Percentiles rank a stretch among this genome's conserved stretches.
Evolutionary conservation across 2,888 invertebrate genomes (phyloP).

Genomic region (Himalopsyche anomala): DNA sequence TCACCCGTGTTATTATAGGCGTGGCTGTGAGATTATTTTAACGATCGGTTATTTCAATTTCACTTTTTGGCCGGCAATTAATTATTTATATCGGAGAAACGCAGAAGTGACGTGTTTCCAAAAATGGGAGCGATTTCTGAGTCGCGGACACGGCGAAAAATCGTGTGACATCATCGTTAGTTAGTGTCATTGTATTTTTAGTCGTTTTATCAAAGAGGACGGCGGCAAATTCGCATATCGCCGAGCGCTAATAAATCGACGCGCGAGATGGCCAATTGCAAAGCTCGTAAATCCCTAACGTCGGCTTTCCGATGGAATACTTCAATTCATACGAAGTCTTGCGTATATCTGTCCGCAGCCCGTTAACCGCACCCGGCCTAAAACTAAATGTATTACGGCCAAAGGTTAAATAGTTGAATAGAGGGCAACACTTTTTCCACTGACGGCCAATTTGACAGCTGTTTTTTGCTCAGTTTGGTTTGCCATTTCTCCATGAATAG

Average conservation of each 20-base stretch:
- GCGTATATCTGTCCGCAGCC: too few species aligned
- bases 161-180: background rate
- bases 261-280: background rate
- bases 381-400: too few species aligned
- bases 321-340: too few species aligned
- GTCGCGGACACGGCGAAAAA: background rate
- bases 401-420: too few species aligned
- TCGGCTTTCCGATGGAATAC: too few species aligned
- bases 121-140: slow-evolving; percentile 20
- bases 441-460: too few species aligned
- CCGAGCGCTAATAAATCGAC: background rate
- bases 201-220: background rate
- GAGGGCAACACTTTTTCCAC: too few species aligned
- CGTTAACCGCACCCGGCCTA: too few species aligned
- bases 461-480: too few species aligned
- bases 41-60: background rate
- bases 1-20: too few species aligned
- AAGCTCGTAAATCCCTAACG: too few species aligned
- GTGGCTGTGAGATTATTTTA: background rate
- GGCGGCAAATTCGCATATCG: background rate
- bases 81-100: slow-evolving; percentile 9
- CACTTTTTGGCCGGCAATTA: background rate
- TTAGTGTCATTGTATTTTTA: background rate
- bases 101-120: background rate
- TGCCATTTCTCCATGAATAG: too few species aligned